Conservation (phyloP, 2,113 vertebrate genomes). For the Parotia lawesii region DNA sequence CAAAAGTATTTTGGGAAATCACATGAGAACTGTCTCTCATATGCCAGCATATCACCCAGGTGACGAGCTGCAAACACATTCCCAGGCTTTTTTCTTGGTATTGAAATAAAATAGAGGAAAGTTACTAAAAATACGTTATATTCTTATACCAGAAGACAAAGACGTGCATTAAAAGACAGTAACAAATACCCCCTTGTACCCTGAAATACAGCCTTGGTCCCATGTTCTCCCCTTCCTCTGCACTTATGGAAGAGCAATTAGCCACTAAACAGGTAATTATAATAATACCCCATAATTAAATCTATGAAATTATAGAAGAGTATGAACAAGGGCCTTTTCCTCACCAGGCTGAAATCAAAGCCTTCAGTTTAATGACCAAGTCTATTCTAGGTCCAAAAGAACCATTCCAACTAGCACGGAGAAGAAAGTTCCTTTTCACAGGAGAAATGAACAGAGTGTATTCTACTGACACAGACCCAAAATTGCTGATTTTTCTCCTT, state of each 20-base stretch:
- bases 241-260: neutral
- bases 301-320: neutral
- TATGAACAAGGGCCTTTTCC: neutral
- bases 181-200: neutral
- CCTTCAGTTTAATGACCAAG: neutral
- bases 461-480: neutral
- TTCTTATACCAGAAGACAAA: neutral
- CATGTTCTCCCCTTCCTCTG: neutral
- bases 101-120: neutral
- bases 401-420: fast-evolving
- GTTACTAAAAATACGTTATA: neutral
- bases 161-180: neutral
- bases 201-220: neutral
- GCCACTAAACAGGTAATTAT: neutral
- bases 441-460: neutral
- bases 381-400: neutral
- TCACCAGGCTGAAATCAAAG: neutral
- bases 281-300: neutral
- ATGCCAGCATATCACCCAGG: neutral
- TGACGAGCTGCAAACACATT: neutral
- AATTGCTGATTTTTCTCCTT: neutral
- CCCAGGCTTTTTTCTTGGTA: neutral
- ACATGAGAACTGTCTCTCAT: neutral
- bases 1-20: neutral
- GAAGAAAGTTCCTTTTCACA: neutral